Base-by-base conservation (phyloP, 2,888 invertebrate species). In the Erynnis tages region DNA sequence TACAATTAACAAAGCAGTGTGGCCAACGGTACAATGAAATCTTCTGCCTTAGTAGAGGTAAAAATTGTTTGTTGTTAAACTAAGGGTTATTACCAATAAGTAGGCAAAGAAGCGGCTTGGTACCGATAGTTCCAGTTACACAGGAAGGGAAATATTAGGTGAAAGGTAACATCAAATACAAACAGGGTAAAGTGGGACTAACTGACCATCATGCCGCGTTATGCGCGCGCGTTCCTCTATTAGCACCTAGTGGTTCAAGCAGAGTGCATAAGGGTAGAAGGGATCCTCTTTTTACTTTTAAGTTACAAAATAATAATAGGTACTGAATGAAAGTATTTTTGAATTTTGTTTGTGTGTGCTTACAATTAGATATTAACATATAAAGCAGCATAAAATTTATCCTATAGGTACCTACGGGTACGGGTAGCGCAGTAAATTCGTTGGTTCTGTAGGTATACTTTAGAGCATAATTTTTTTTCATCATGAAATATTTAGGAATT, bases 131-230 rank as follows among this genome's bases (percentile, higher is more conserved):
- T 86, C 85, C 76, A 82, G 76, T 79, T 78, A 87, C 67, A 73
- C 68, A 64, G 86, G 87, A 85, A 85, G 79, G 80, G 76, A 75
- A 79, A 81, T 83, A 77, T 76, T 73, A 71, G 82, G 82, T 76
- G 66, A 76, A 82, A 81, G 69, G 77, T 85, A 86, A 86, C 70
- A 67, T 68, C 67, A 69, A 79, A 68, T 73, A 77, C 74, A 83
- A 87, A 88, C 62, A 85, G 80, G 81, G 75, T 79, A 79, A 77
- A 79, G 79, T 81, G 77, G 71, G 76, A 59, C 77, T 82, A 82
- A 82, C 79, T 71, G 76, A 76, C 62, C 69, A 70, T 71, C 63
- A 68, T 67, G 72, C 66, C 69, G 71, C 71, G 62, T 53, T 70
- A 70, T 69, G 75, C 75, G 73, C 73, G 62, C 75, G 80, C 81